Evolutionary conservation across 2,113 vertebrate genomes (phyloP).

Genomic region (Nesoenas mayeri): DNA sequence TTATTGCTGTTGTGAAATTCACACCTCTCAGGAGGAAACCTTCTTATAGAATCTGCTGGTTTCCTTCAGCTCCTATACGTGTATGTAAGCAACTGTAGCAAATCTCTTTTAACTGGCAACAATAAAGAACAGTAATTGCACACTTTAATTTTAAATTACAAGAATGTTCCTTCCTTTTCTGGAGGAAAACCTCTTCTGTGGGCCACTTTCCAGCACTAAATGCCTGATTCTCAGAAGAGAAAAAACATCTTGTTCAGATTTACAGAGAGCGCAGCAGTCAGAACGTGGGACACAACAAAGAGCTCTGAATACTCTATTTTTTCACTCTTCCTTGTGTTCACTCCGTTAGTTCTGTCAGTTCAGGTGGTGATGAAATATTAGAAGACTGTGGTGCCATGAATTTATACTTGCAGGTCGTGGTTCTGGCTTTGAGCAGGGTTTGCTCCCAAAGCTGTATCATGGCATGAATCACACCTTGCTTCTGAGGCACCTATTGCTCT

Average conservation of each 20-base stretch:
- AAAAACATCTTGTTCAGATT: neutral
- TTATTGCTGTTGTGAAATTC: constrained; percentile 68
- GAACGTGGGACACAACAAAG: neutral
- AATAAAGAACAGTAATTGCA: constrained; percentile 62
- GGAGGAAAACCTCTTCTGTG: constrained; percentile 28
- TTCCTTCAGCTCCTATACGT: constrained; percentile 26
- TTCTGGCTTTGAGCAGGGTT: neutral
- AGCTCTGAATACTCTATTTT: neutral
- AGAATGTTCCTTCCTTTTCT: constrained; percentile 38
- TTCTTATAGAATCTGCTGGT: constrained; percentile 33
- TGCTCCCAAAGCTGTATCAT: neutral
- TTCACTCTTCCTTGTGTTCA: accelerated
- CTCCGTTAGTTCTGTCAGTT: neutral
- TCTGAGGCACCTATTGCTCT: neutral
- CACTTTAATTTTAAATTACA: constrained; percentile 47
- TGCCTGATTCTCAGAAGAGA: neutral
- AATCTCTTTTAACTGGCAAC: constrained; percentile 63
- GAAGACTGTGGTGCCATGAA: neutral
- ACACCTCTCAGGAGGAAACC: constrained; percentile 69
- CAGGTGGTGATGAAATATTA: neutral
- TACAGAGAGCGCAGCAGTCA: neutral
- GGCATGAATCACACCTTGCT: neutral
- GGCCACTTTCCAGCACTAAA: neutral
- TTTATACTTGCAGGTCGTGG: neutral
- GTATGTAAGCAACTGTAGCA: constrained; percentile 41